A percentile compares a stretch with the other conserved stretches of the same genome.
Evolutionary conservation across 2,113 vertebrate genomes (phyloP).

Genomic region (Oreochromis tanganicae): DNA sequence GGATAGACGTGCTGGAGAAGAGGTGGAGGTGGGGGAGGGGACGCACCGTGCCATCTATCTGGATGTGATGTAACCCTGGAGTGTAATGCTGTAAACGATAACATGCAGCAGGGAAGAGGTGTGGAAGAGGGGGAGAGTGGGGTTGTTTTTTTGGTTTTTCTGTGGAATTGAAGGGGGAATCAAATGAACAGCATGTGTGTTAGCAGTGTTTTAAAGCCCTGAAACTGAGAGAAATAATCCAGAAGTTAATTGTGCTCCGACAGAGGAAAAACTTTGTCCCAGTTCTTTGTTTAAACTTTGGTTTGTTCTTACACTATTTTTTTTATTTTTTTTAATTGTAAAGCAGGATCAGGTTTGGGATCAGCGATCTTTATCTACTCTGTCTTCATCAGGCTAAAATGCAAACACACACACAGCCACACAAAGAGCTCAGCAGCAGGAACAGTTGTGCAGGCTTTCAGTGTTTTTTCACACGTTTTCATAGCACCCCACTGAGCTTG

Average conservation of each 20-base stretch:
- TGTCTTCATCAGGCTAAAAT: too few relatives aligned
- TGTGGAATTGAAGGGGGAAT: background rate
- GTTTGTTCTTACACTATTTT: background rate
- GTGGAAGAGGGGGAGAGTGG: background rate
- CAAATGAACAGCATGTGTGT: background rate
- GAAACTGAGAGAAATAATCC: background rate
- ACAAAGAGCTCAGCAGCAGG: background rate
- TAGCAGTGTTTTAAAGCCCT: background rate
- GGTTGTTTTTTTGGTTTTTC: background rate
- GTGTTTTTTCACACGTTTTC: conserved; percentile 13
- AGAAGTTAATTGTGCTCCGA: background rate
- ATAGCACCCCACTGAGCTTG: conserved; percentile 46
- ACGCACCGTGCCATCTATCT: background rate
- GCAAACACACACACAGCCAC: background rate
- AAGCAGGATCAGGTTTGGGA: background rate
- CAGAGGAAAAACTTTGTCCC: background rate
- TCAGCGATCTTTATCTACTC: background rate
- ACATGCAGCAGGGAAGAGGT: background rate
- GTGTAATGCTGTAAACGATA: conserved; percentile 30
- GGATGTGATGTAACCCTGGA: conserved; percentile 56
- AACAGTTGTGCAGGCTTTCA: conserved; percentile 18
- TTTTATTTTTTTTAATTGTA: too few relatives aligned
- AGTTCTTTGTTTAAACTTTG: background rate
- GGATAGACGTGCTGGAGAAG: conserved; percentile 32
- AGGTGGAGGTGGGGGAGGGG: background rate